phyloP scores from a whole-genome alignment of 30 jellyfish, hydroid and myxozoan genomes.

The Chrysaora quinquecirrha region DNA sequence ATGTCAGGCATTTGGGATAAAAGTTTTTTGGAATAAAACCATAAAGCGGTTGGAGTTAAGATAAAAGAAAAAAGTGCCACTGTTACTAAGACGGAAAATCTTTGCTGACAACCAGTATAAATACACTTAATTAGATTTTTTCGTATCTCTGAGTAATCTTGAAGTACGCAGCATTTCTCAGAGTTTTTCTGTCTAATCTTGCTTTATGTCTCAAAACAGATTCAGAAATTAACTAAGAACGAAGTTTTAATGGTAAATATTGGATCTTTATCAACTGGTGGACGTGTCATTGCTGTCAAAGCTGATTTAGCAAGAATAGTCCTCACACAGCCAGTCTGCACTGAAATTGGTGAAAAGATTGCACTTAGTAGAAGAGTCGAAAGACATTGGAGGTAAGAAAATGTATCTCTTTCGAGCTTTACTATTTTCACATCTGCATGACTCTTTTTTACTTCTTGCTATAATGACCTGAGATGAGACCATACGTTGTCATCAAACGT shows the following conservation, averaged over 20 bases:
- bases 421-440: neutral
- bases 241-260: constrained; percentile 98
- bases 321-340: constrained; percentile 99
- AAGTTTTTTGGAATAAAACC: no score
- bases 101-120: no score
- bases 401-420: neutral
- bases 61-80: no score
- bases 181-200: neutral
- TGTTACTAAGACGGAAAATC: no score
- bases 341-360: constrained; percentile 97
- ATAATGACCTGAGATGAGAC: neutral
- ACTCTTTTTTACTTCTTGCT: neutral
- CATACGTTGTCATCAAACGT: neutral
- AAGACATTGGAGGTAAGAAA: constrained; percentile 97
- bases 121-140: no score
- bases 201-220: constrained; percentile 53
- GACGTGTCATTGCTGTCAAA: constrained; percentile 98
- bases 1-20: no score
- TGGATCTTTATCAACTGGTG: constrained; percentile 99
- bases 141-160: no score
- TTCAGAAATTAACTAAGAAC: constrained; percentile 90
- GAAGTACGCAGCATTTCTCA: no score
- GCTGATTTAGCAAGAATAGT: constrained; percentile 98
- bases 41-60: no score
- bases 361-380: constrained; percentile 99